Evolutionary conservation across 30 jellyfish, hydroid and myxozoan genomes (phyloP).

Genomic region (Pseudorhiza aurosa): DNA sequence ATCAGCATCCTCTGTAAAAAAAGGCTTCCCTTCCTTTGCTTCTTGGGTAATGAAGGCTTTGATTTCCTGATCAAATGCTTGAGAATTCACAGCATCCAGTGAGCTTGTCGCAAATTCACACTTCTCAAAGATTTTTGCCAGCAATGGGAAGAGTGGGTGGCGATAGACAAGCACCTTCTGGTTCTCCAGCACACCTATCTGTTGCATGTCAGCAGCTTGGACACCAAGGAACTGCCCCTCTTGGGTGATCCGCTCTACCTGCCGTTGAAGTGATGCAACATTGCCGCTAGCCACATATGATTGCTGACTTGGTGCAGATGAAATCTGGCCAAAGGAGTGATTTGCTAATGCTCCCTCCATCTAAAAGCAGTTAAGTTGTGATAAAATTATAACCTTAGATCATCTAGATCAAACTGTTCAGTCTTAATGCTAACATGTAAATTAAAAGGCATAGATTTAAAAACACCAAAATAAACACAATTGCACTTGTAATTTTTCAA

Average conservation of each 20-base stretch:
- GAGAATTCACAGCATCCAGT: conserved; percentile 81
- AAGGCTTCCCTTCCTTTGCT: conserved; percentile 92
- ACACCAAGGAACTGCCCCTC: conserved; percentile 65
- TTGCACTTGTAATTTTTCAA: no score
- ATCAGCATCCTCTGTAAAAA: conserved; percentile 91
- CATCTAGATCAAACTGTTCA: no score
- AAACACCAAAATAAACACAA: no score
- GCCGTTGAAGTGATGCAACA: conserved; percentile 70
- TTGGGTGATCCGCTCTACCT: conserved; percentile 57
- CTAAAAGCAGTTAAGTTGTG: no score
- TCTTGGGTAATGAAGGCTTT: conserved; percentile 80
- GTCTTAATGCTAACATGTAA: no score
- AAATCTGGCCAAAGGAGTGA: conserved; percentile 55
- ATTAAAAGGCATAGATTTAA: no score
- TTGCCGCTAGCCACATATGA: conserved; percentile 47
- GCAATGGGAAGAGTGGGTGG: conserved; percentile 92
- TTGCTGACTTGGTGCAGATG: conserved; percentile 53
- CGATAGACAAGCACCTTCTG: conserved; percentile 89
- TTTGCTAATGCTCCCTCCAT: conserved; percentile 68
- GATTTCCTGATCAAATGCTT: conserved; percentile 85
- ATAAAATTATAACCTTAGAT: no score
- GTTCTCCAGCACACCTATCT: conserved; percentile 53
- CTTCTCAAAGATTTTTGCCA: conserved; percentile 79
- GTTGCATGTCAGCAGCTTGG: conserved; percentile 70
- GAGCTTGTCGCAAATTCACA: conserved; percentile 94